Evolutionary conservation across 64 coral and sea anemone species (phyloP).

Genomic region (Hydrozoanthus tunicans): DNA sequence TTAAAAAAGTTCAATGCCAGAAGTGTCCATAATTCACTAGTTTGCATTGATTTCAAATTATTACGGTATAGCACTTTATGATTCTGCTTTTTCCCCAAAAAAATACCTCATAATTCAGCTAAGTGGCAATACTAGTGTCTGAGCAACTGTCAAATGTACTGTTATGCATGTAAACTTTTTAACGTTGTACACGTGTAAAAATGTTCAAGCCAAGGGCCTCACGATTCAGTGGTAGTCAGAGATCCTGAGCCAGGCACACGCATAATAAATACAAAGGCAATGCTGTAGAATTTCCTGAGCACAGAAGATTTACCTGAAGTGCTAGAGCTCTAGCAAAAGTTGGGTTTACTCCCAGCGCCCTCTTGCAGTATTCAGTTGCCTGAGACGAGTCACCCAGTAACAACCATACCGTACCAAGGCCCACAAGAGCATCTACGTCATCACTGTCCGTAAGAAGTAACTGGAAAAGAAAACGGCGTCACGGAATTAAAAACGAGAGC

Average conservation of each 20-base stretch:
- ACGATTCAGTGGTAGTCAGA: neutral
- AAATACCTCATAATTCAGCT: too few relatives aligned
- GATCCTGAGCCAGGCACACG: too few relatives aligned
- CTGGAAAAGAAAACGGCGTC: neutral
- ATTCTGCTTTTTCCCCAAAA: too few relatives aligned
- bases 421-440: constrained; percentile 62
- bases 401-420: constrained; percentile 57
- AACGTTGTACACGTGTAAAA: too few relatives aligned
- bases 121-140: too few relatives aligned
- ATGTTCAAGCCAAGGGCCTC: too few relatives aligned
- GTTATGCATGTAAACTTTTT: too few relatives aligned
- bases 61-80: too few relatives aligned
- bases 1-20: too few relatives aligned
- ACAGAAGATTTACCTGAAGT: constrained; percentile 19
- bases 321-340: constrained; percentile 19
- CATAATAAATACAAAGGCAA: neutral
- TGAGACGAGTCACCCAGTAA: constrained; percentile 53
- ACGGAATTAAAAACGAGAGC: neutral
- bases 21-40: too few relatives aligned
- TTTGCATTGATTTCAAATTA: too few relatives aligned
- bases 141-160: too few relatives aligned
- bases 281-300: neutral
- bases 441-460: constrained; percentile 18
- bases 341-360: constrained; percentile 5
- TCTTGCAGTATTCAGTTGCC: constrained; percentile 57